Base-by-base conservation (phyloP, 37 sponge, comb jelly and placozoan genomes). In the Halichondria panicea region DNA sequence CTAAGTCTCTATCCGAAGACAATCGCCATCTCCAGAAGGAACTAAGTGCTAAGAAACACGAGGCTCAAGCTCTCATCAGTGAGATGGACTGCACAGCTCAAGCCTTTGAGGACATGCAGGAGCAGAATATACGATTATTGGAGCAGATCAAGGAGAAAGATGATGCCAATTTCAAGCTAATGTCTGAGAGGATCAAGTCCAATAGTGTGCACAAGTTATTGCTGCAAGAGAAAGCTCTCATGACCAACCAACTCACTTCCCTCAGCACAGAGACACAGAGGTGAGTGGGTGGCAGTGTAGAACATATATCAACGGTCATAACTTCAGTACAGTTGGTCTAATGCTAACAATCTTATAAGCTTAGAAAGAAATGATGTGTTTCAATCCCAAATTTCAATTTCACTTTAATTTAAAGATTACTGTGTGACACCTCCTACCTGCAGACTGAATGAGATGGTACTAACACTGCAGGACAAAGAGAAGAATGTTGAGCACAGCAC, bases 151-250 rank as follows among this genome's bases (percentile, higher is more conserved):
- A 84, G 81, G 97, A 97, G 69, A 97, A 97, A 45, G 93, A 95
- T 59, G 98, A 97, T 77, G 93, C 95, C n/a, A 97, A 97, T 67
- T 89, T 94, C 45, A 97, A 97, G 63, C 87, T 97, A 38, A 97
- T 97, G 91, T 89, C 90, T n/a, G 98, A 97, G 62, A 50, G 92
- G 37, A 89, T 92, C 58, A 96, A 96, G 66, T 71, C 83, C 15
- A 90, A 78, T 65, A 84, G 73, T 27, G 38, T 92, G 22, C 86
- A 92, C 45, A 89, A 89, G 38, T 68, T 88, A 33, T 30, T 95
- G 40, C 25, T 71, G 31, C 92, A 95, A 55, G 96, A 95, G 78
- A 85, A 85, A 45, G 86, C 86, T 40, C 48, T 83, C 2, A 58
- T 95, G 22, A 50, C 68, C 1, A 57, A 63, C 24, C 84, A 96